Evolutionary conservation across 2,888 invertebrate genomes (phyloP).

Genomic region (Diarsia rubi): DNA sequence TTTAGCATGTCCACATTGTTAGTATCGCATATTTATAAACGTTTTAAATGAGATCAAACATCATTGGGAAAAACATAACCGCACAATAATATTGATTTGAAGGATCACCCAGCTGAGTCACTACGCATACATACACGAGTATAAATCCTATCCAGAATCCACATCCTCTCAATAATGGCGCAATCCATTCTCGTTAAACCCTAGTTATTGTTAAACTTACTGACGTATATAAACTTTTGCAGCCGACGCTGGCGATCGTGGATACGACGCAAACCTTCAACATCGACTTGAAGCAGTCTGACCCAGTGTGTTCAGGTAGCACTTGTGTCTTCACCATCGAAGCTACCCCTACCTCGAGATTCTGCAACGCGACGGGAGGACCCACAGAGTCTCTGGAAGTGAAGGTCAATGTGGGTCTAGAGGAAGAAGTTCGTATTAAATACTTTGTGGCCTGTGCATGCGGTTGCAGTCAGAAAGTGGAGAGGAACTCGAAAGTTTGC

Average conservation of each 20-base stretch:
- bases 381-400: constrained; percentile 72
- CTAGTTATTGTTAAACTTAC: constrained; percentile 28
- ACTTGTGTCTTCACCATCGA: constrained; percentile 69
- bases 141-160: constrained; percentile 13
- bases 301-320: constrained; percentile 55
- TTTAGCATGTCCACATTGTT: not conserved
- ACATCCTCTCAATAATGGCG: constrained; percentile 30
- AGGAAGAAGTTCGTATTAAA: constrained; percentile 71
- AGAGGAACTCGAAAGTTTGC: constrained; percentile 83
- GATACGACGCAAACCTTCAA: constrained; percentile 74
- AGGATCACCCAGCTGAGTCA: constrained; percentile 25
- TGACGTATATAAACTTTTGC: constrained; percentile 33
- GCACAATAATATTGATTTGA: constrained; percentile 5
- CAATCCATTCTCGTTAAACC: constrained; percentile 21
- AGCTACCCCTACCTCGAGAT: constrained; percentile 65
- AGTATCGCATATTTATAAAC: constrained; percentile 8
- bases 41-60: constrained; percentile 13
- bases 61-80: not conserved
- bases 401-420: constrained; percentile 70
- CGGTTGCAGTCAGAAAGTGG: constrained; percentile 74
- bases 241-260: constrained; percentile 40
- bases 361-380: constrained; percentile 72
- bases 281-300: constrained; percentile 54
- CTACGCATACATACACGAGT: not conserved
- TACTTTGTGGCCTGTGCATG: constrained; percentile 84